Conservation (phyloP, 2,113 vertebrate genomes). For the Zosterops lateralis region DNA sequence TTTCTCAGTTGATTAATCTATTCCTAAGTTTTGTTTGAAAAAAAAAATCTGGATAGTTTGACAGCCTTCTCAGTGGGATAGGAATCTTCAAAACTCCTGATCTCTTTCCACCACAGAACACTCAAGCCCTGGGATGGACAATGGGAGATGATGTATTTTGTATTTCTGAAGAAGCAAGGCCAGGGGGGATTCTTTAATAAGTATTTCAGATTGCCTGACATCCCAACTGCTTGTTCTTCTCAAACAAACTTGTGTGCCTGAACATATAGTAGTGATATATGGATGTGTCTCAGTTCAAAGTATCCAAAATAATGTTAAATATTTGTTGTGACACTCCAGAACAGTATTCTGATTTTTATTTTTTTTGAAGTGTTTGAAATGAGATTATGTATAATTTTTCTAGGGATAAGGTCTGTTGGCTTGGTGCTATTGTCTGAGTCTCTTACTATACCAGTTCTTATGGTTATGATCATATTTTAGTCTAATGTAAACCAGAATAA, state of each 20-base stretch:
- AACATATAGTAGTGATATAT: neutral
- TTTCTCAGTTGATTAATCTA: neutral
- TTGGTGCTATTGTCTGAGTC: neutral
- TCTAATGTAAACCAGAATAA: neutral
- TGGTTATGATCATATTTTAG: neutral
- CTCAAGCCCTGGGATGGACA: neutral
- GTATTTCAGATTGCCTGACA: neutral
- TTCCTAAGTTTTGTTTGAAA: neutral
- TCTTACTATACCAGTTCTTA: neutral
- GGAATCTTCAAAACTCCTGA: neutral
- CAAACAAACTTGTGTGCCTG: neutral
- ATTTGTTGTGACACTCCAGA: neutral
- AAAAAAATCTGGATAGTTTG: neutral
- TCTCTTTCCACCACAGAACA: neutral
- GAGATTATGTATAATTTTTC: neutral
- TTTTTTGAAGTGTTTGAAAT: neutral
- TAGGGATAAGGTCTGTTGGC: neutral
- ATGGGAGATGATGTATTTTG: neutral
- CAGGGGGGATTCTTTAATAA: neutral
- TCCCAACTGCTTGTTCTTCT: neutral
- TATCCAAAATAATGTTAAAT: neutral
- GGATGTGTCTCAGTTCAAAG: neutral
- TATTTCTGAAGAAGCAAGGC: neutral
- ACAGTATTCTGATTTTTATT: neutral
- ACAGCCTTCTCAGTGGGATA: neutral